Base-by-base conservation (phyloP, 2,113 vertebrate genomes). In the Oxyura jamaicensis region DNA sequence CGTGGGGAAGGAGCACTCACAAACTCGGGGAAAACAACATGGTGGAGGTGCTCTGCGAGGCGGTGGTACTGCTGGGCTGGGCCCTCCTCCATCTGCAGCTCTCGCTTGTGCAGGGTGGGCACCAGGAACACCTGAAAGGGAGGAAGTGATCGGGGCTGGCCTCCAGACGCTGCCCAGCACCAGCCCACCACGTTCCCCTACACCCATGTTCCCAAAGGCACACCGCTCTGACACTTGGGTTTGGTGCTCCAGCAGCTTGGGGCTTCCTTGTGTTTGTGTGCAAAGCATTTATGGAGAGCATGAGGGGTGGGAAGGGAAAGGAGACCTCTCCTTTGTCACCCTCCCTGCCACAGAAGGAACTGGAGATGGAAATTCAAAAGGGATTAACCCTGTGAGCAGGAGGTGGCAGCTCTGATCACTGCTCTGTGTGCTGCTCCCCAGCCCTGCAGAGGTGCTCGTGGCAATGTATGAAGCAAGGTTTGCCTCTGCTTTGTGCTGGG, bases 21-120 rank as follows among this genome's bases (percentile, higher is more conserved):
- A 97, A 99, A 99, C 36, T 98, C 94, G 1, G 99, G 98, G 86
- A 99, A 98, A 52, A 98, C 97, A 83, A 97, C 94, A 22, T 97
- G 79, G 17, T 98, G 96, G 16, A 99, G 98, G 4, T 97, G 97
- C 2, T 97, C 95, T 0, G 97, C 91, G 83, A 99, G 98, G 85
- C 93, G 93, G 58, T 97, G 97, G 41, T 98, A 99, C 68, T 98
- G 98, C 62, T 95, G 97, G 9, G 94, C 97, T 0, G 97, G 88
- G 5, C 97, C 98, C 69, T 97, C 96, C 0, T 98, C 94, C 4
- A 98, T 89, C 78, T 99, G 98, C 71, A 99, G 91, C 21, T 98
- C 98, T 5, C 92, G 93, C 58, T 98, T 98, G 35, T 99, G 98
- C 0, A 98, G 98, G 74, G 86, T 86, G 74, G 98, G 98, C 81